Percentiles rank a stretch among this genome's conserved stretches.
Evolutionary conservation across 2,888 invertebrate species (phyloP).

Genomic region (Beris chalybata): DNA sequence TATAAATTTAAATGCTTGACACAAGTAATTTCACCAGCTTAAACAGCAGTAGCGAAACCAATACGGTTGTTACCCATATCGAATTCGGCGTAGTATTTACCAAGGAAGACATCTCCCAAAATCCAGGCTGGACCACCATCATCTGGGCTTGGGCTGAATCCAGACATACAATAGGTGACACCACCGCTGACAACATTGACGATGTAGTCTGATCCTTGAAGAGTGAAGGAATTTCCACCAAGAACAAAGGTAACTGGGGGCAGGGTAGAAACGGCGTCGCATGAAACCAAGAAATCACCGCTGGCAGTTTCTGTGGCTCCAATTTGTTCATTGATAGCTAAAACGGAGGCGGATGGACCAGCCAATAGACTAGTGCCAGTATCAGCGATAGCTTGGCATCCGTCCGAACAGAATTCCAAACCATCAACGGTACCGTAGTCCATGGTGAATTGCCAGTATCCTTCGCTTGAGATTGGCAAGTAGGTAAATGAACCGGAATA

Average conservation of each 20-base stretch:
- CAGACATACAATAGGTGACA: constrained; percentile 70
- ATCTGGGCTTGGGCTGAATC: constrained; percentile 96
- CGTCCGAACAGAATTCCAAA: constrained; percentile 68
- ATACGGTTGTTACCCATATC: constrained; percentile 85
- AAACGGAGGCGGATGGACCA: constrained; percentile 79
- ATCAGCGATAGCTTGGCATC: constrained; percentile 94
- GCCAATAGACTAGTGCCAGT: constrained; percentile 96
- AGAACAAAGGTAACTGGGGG: constrained; percentile 79
- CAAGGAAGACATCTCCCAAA: constrained; percentile 96
- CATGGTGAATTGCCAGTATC: constrained; percentile 98
- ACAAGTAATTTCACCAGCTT: constrained; percentile 26
- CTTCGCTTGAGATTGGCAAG: constrained; percentile 78
- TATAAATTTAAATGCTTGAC: too few species aligned
- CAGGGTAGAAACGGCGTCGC: constrained; percentile 73
- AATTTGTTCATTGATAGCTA: constrained; percentile 76
- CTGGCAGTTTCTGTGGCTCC: constrained; percentile 79
- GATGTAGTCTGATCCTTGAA: constrained; percentile 85
- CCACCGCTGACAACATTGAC: constrained; percentile 64
- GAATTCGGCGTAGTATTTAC: constrained; percentile 94
- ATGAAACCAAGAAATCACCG: constrained; percentile 84
- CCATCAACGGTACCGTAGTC: constrained; percentile 65
- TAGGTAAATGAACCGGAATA: constrained; percentile 87
- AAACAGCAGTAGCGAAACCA: constrained; percentile 78
- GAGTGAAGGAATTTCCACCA: constrained; percentile 72
- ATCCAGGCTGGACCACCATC: constrained; percentile 97